Percentiles rank a stretch among this genome's conserved stretches.
These are phyloP conservation scores for Drusus annulatus DNA, from an alignment of 1,140 invertebrate species.

Conservation along the genomic window DNA sequence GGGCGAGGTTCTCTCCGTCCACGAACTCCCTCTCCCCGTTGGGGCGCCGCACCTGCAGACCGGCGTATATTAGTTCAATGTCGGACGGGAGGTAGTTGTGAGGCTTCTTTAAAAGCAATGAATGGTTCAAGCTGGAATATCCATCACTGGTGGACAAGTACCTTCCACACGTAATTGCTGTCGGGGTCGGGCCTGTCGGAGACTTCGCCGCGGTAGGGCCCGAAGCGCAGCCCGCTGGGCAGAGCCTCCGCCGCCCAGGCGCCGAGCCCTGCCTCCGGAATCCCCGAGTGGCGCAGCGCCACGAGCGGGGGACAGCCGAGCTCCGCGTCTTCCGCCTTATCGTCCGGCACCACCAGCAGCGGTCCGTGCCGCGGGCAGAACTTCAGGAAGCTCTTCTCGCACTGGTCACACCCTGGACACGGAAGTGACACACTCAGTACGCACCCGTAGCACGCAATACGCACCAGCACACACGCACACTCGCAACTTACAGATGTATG, in stretches of 20 bases:
- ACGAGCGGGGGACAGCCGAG: not conserved
- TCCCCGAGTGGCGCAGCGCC: not conserved
- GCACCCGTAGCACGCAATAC: too few relatives aligned
- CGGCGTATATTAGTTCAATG: too few relatives aligned
- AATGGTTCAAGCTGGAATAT: too few relatives aligned
- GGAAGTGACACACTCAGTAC: too few relatives aligned
- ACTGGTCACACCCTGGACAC: conserved; percentile 5
- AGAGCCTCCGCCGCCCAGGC: conserved; percentile 64
- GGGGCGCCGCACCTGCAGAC: not conserved
- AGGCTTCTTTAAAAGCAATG: too few relatives aligned
- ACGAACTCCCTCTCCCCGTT: conserved; percentile 61
- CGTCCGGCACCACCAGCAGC: not conserved
- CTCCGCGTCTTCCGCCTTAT: not conserved
- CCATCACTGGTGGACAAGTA: not conserved
- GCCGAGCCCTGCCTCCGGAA: conserved; percentile 63
- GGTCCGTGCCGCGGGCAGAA: conserved; percentile 1
- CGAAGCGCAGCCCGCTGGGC: conserved; percentile 65
- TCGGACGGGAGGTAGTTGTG: too few relatives aligned
- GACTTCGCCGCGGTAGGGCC: conserved; percentile 64
- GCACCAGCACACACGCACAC: not conserved
- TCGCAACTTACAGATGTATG: not conserved
- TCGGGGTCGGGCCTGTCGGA: conserved; percentile 55
- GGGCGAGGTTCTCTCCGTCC: conserved; percentile 65
- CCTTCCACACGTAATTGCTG: conserved; percentile 18
- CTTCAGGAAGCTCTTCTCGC: not conserved